A percentile compares a stretch with the other conserved stretches of the same genome.
Conservation (phyloP, 2,888 invertebrate species). For the Erpobdella octoculata region DNA sequence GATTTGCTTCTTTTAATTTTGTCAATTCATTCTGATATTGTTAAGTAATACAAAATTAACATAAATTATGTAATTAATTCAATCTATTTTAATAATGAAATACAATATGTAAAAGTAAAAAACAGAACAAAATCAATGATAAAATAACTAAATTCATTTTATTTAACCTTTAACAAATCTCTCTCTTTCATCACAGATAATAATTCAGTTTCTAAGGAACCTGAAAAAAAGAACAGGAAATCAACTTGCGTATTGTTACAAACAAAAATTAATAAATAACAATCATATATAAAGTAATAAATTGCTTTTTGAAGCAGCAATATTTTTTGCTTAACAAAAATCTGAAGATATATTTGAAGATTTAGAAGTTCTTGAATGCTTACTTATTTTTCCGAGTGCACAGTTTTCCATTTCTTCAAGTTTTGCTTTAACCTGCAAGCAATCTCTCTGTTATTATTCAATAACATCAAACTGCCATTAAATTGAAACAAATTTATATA, state of each 20-base stretch:
- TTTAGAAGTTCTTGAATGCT: neutral
- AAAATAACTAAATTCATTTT: too few relatives aligned
- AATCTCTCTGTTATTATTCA: too few relatives aligned
- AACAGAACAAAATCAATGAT: too few relatives aligned
- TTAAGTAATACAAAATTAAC: neutral
- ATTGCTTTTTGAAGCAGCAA: too few relatives aligned
- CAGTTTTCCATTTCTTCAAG: slow-evolving; percentile 17
- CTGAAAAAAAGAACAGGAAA: neutral
- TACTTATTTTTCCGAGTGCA: slow-evolving; percentile 14
- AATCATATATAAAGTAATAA: neutral
- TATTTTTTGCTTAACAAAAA: too few relatives aligned
- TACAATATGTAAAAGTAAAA: too few relatives aligned
- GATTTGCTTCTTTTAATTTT: neutral
- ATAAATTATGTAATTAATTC: neutral
- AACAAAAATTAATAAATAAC: neutral
- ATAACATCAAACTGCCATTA: too few relatives aligned
- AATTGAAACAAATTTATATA: too few relatives aligned
- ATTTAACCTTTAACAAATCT: neutral
- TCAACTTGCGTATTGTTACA: too few relatives aligned
- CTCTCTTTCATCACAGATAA: neutral
- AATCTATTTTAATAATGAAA: too few relatives aligned
- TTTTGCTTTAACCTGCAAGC: slow-evolving; percentile 19
- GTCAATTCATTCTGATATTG: neutral
- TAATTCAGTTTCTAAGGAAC: neutral
- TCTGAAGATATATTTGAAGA: neutral